phyloP scores from a whole-genome alignment of 1,140 invertebrate species.

The Parasteatoda tepidariorum region DNA sequence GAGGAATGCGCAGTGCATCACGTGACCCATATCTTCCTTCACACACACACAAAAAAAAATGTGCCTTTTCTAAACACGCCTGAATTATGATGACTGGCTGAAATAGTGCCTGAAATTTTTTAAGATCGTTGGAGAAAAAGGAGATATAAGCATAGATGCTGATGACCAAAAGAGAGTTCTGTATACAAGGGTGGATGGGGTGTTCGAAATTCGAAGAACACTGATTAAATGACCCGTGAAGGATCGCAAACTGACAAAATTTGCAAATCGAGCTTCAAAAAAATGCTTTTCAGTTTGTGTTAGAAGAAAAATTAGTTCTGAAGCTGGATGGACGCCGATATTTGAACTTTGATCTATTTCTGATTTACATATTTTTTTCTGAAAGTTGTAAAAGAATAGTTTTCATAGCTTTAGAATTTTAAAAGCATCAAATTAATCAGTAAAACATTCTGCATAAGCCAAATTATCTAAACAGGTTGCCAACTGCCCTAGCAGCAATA shows the following conservation, averaged over 20 bases:
- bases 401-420: too few species aligned
- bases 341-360: too few species aligned
- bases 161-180: background rate
- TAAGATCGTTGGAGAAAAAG: background rate
- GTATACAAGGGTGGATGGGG: background rate
- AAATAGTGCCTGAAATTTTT: slow-evolving; percentile 24
- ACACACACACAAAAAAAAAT: slow-evolving; percentile 16
- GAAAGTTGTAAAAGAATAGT: too few species aligned
- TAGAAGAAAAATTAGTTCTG: background rate
- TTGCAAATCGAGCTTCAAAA: background rate
- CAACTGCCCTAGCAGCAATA: too few species aligned
- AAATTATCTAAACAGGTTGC: too few species aligned
- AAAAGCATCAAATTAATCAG: too few species aligned
- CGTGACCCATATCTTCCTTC: slow-evolving; percentile 47
- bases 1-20: slow-evolving; percentile 34
- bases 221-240: background rate
- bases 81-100: slow-evolving; percentile 50
- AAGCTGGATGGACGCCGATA: background rate
- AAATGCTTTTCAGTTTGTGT: background rate
- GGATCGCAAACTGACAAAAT: background rate
- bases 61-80: slow-evolving; percentile 51
- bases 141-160: slow-evolving; percentile 13
- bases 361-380: too few species aligned
- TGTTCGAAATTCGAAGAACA: background rate
- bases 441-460: too few species aligned